phyloP scores from a whole-genome alignment of 2,888 invertebrate species.

The Dilophus febrilis region DNA sequence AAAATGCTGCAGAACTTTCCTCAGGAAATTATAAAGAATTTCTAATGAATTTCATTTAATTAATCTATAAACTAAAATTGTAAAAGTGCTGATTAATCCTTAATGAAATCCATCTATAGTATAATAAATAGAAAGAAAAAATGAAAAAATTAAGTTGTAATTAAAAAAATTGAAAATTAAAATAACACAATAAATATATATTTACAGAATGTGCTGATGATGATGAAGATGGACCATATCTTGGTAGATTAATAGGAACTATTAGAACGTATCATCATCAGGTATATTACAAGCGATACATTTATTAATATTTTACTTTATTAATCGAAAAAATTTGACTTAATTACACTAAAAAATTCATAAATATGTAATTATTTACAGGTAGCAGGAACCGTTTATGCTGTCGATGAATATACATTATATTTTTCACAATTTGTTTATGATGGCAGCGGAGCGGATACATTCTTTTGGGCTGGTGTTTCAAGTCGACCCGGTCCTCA shows the following conservation, averaged over 20 bases:
- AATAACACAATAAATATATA: no score
- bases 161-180: no score
- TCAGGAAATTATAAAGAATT: no score
- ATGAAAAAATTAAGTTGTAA: no score
- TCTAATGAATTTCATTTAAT: no score
- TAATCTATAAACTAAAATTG: no score
- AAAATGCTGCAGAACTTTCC: no score
- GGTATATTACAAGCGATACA: conserved; percentile 25
- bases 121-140: no score
- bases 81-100: no score
- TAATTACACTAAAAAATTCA: not conserved
- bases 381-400: conserved; percentile 77
- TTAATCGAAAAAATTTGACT: not conserved
- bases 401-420: conserved; percentile 71
- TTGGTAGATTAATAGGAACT: conserved; percentile 66
- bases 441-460: conserved; percentile 79
- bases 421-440: conserved; percentile 69
- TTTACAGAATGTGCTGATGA: conserved; percentile 13
- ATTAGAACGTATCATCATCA: conserved; percentile 82
- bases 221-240: conserved; percentile 57
- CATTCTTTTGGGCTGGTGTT: conserved; percentile 89
- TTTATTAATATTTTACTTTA: not conserved
- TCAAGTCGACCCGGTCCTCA: conserved; percentile 73
- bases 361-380: conserved; percentile 23
- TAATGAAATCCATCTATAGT: no score